Percentiles rank a stretch among this genome's conserved stretches.
Conservation (phyloP, 1,140 invertebrate species). For the Hypothenemus hampei region DNA sequence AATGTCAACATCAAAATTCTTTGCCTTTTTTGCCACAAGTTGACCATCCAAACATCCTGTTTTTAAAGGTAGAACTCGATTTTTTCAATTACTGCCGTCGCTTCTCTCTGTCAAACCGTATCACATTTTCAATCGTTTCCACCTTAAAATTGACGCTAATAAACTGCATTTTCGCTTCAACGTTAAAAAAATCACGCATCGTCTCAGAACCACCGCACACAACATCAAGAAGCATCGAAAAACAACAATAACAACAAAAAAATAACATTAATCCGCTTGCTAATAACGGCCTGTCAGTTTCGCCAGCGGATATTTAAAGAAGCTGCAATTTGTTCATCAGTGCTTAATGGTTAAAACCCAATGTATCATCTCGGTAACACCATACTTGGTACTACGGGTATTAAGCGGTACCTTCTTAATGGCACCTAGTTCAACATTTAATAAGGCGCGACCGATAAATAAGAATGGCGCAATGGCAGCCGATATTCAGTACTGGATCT, state of each 20-base stretch:
- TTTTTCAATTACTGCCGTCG: background rate
- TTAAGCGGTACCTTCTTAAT: constrained; percentile 11
- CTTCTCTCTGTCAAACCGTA: background rate
- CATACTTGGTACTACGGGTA: constrained; percentile 11
- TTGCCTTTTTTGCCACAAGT: background rate
- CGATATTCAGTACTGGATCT: constrained; percentile 3
- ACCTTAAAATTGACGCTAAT: too few species aligned
- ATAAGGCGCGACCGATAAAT: constrained; percentile 12
- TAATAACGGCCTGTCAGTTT: background rate
- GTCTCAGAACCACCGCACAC: too few species aligned
- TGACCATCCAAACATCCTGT: background rate
- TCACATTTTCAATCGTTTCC: too few species aligned
- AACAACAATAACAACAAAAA: background rate
- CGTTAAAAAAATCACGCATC: too few species aligned
- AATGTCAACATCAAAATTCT: constrained; percentile 8
- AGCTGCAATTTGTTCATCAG: constrained; percentile 4
- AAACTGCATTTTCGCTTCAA: too few species aligned
- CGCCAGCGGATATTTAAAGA: constrained; percentile 8
- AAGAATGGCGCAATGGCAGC: constrained; percentile 9
- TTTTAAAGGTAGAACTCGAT: background rate
- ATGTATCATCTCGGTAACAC: constrained; percentile 13
- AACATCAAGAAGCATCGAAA: too few species aligned
- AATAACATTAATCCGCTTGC: too few species aligned
- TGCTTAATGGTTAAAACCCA: constrained; percentile 10
- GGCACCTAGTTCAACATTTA: constrained; percentile 11